These are phyloP conservation scores for Trachythela sp. DNA, from an alignment of 64 coral and sea anemone species.

Conservation along the genomic window DNA sequence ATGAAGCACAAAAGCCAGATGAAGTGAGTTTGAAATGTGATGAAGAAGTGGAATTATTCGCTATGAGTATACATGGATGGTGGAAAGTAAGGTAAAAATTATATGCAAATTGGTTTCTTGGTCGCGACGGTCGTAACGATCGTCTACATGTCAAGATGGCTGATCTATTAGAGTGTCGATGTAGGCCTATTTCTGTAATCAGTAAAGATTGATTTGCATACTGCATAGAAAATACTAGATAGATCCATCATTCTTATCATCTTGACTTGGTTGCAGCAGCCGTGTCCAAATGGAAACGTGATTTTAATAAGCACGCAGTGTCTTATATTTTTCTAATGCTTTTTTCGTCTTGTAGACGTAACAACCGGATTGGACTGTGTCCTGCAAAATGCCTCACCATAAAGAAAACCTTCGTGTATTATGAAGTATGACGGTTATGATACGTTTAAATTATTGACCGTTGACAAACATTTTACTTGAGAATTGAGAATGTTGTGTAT, in stretches of 20 bases:
- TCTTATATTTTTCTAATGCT: background rate
- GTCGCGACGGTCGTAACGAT: too few species aligned
- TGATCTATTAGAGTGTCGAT: too few species aligned
- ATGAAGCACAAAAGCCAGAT: constrained; percentile 68
- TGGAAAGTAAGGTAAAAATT: constrained; percentile 77
- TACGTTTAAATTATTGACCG: background rate
- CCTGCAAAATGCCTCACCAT: constrained; percentile 50
- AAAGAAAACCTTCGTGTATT: background rate
- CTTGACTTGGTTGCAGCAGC: too few species aligned
- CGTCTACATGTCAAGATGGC: too few species aligned
- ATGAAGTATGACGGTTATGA: background rate
- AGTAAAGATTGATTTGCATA: too few species aligned
- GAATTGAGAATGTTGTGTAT: too few species aligned
- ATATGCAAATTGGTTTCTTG: background rate
- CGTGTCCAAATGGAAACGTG: too few species aligned
- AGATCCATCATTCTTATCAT: too few species aligned
- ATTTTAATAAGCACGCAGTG: too few species aligned
- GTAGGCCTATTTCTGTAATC: too few species aligned
- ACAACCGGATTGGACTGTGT: constrained; percentile 46
- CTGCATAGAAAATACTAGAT: too few species aligned
- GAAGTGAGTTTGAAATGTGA: constrained; percentile 64
- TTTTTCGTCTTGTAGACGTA: constrained; percentile 20
- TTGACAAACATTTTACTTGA: too few species aligned
- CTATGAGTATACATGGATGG: constrained; percentile 85
- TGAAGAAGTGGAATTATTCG: constrained; percentile 67